Percentiles rank a stretch among this genome's conserved stretches.
Evolutionary conservation across 2,113 vertebrate genomes (phyloP).

Genomic region (Hypomesus transpacificus): DNA sequence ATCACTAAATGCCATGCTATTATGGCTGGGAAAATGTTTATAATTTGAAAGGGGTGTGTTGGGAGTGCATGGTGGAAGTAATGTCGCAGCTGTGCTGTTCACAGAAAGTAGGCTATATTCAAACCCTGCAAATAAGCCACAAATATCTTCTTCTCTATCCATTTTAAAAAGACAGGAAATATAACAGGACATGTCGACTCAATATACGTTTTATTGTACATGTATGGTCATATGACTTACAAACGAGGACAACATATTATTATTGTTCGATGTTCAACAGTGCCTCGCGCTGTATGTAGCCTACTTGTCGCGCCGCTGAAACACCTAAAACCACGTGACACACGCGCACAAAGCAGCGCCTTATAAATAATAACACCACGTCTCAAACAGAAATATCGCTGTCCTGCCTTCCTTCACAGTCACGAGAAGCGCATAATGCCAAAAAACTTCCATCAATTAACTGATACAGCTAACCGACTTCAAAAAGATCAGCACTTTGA

Average conservation of each 20-base stretch:
- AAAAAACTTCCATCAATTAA: not conserved
- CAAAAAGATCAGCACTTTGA: not conserved
- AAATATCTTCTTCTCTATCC: not conserved
- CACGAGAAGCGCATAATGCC: not conserved
- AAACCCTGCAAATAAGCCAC: not conserved
- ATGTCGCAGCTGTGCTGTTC: conserved; percentile 54
- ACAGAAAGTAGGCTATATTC: not conserved
- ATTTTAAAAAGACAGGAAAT: too few species aligned
- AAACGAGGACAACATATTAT: too few species aligned
- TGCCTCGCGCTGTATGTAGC: not conserved
- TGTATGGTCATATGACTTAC: too few species aligned
- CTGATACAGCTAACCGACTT: not conserved
- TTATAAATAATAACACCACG: conserved; percentile 30
- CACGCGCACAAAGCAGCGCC: conserved; percentile 45
- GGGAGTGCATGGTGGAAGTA: conserved; percentile 54
- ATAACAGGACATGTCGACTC: too few species aligned
- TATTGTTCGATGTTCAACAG: not conserved
- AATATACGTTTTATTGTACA: too few species aligned
- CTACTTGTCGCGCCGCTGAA: not conserved
- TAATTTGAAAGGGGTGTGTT: conserved; percentile 53
- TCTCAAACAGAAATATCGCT: conserved; percentile 17
- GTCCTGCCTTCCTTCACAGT: conserved; percentile 26
- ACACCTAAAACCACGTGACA: conserved; percentile 60
- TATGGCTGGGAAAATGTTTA: conserved; percentile 56
- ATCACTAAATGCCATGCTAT: conserved; percentile 53